Base-by-base conservation (phyloP, 2,113 vertebrate genomes). In the Falcunculus frontatus region DNA sequence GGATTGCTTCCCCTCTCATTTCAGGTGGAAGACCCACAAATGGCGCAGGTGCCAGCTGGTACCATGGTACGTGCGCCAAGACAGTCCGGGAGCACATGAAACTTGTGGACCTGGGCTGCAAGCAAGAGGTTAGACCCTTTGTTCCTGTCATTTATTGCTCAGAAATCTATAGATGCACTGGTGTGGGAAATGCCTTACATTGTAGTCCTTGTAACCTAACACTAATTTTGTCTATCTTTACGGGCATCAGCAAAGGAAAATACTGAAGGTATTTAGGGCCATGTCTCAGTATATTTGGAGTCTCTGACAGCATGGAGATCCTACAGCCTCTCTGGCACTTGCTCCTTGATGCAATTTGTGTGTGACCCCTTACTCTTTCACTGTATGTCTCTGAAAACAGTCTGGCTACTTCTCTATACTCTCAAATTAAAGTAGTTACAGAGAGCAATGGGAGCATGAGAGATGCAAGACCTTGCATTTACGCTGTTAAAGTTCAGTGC, bases 1-100 rank as follows among this genome's bases (percentile, higher is more conserved):
- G 56, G 44, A n/a, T 69, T 81, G 5, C 30, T 82, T 70, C 30
- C 42, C 41, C 63, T n/a, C 13, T 94, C 18, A 4, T 92, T 97
- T 77, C 93, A 99, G 99, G 90, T 99, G 99, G 99, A 99, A 99
- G 97, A 99, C 99, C 6, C 99, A 99, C 97, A 99, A 99, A 73
- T 99, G 99, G 99, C 99, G 99, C 75, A 98, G 99, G 72, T 99
- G 99, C 97, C 99, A 99, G 67, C 96, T 99, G 64, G 99, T 99
- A 1, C 99, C 99, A 0, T 99, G 99, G 99, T 98, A 98, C 0
- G 97, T 99, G 77, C 98, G 98, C 13, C 98, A 99, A 70, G 98
- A 98, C 70, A 98, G 97, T 60, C 98, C 98, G 0, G 98, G 99
- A 67, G 98, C 98, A 3, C 99, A 99, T 47, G 99, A 99, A 96